Base-by-base conservation (phyloP, 2,113 vertebrate genomes). In the Cygnus buccinator region DNA sequence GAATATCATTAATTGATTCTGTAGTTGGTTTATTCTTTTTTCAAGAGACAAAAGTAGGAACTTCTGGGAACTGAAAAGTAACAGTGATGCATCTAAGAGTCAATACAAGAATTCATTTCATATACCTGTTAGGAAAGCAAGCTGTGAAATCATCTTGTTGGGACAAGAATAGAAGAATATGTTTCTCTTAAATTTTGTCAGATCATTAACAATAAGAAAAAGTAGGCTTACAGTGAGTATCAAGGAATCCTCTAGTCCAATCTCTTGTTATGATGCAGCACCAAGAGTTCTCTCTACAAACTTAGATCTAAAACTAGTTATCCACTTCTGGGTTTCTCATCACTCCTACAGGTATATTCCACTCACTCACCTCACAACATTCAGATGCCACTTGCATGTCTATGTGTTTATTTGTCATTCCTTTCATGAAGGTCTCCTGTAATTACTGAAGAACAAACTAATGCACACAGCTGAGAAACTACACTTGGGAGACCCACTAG, bases 401-500 rank as follows among this genome's bases (percentile, higher is more conserved):
- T 17, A 5, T 31, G 43, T 44, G 10, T 81, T 90, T 89, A 65
- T 17, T 55, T 88, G 83, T 81, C 28, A 58, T 88, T 95, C 35
- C 41, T 84, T 84, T 94, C 54, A 43, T 43, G 33, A 81, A 95
- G 35, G 13, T 57, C 54, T 93, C 46, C 59, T 93, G 77, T 77
- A 89, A 92, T 92, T 90, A 93, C 66, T 82, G 33, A 46, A 76
- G 79, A 92, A 80, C 65, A 91, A 93, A 59, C 21, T 84, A 73
- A 93, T 35, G 46, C 25, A 58, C 26, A 54, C 70, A 95, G 84
- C 54, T 92, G 82, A 86, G 68, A 82, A 95, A 87, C 55, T 31
- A 28, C 61, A 84, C 50, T 92, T 82, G 63, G 20, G 93, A 93
- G 75, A 90, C 43, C 50, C 68, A 91, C 18, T 4, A 25, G 55